Evolutionary conservation across 2,113 vertebrate species (phyloP).

Genomic region (Casuarius casuarius): DNA sequence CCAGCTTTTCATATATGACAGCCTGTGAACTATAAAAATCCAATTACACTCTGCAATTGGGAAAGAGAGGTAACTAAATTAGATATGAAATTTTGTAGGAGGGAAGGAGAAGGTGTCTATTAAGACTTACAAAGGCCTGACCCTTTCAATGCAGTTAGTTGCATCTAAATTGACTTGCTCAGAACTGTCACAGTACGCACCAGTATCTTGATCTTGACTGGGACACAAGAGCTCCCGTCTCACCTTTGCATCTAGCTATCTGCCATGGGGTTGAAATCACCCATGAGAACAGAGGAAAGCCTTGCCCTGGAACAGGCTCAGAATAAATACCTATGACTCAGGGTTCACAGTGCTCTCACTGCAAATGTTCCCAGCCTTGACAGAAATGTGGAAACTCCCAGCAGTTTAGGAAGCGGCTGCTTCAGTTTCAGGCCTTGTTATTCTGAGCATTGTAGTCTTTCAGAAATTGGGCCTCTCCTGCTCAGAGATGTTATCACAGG

Average conservation of each 20-base stretch:
- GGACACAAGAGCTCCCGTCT: not conserved
- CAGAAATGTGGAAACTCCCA: not conserved
- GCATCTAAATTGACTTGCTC: not conserved
- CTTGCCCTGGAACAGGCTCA: not conserved
- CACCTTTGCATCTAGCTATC: rapidly evolving
- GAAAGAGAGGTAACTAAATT: not conserved
- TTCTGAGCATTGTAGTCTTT: not conserved
- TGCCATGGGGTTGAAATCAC: not conserved
- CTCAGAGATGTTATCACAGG: not conserved
- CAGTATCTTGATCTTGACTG: not conserved
- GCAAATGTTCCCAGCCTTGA: not conserved
- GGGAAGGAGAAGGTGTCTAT: not conserved
- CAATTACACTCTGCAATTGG: not conserved
- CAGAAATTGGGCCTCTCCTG: not conserved
- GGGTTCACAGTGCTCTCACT: not conserved
- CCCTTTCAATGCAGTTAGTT: not conserved
- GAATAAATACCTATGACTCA: not conserved
- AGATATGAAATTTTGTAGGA: not conserved
- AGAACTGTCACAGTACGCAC: not conserved
- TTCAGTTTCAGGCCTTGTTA: not conserved
- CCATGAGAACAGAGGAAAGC: not conserved
- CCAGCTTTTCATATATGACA: not conserved
- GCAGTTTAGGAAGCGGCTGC: rapidly evolving
- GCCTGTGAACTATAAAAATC: not conserved
- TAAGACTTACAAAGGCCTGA: not conserved